Evolutionary conservation across 64 coral and sea anemone genomes (phyloP).

Genomic region (Dendronephthya gigantea): DNA sequence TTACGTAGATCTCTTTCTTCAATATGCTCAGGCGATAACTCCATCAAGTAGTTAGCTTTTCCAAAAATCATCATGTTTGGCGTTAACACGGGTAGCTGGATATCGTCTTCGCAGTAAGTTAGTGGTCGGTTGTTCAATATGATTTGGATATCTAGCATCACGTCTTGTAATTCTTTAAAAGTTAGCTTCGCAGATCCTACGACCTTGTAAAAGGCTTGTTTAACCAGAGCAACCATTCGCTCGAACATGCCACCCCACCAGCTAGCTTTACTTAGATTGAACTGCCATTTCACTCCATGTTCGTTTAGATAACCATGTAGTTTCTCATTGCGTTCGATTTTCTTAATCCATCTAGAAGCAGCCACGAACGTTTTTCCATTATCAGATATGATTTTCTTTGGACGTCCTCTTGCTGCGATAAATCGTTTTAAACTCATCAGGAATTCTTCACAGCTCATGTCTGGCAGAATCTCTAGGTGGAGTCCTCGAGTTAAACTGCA

Average conservation of each 20-base stretch:
- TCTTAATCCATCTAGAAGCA: constrained; percentile 18
- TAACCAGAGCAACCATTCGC: constrained; percentile 16
- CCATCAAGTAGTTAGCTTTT: background rate
- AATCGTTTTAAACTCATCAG: background rate
- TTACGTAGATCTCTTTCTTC: background rate
- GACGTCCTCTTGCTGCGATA: background rate
- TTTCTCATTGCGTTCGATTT: constrained; percentile 4
- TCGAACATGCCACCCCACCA: constrained; percentile 33
- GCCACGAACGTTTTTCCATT: background rate
- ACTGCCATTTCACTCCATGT: background rate
- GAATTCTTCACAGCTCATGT: constrained; percentile 15
- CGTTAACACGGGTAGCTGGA: constrained; percentile 14
- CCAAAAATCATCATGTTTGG: constrained; percentile 12
- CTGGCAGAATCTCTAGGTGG: background rate
- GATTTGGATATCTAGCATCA: constrained; percentile 15
- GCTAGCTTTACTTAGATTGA: constrained; percentile 22
- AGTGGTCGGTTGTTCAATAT: background rate
- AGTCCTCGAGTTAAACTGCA: background rate
- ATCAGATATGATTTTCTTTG: background rate
- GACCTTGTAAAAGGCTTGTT: constrained; percentile 6
- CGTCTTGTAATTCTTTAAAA: constrained; percentile 22
- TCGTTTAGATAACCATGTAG: background rate
- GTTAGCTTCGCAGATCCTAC: background rate
- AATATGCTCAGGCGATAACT: background rate
- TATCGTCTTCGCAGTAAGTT: background rate